Percentiles rank a stretch among this genome's conserved stretches.
phyloP scores from a whole-genome alignment of 2,113 vertebrate species.

The Todiramphus chloris region DNA sequence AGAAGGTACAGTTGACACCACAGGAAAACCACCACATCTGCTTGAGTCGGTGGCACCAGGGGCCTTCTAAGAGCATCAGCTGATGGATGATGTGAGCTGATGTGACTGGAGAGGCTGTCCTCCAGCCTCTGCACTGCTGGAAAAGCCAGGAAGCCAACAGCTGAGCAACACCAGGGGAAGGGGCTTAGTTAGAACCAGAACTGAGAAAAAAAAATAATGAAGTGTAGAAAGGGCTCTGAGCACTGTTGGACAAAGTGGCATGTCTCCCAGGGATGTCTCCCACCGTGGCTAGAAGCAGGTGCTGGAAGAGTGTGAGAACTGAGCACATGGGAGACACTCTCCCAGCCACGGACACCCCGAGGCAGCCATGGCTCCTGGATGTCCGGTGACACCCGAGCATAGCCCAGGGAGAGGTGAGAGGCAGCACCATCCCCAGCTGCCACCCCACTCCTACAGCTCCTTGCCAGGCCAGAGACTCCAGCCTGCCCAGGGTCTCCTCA shows the following conservation, averaged over 20 bases:
- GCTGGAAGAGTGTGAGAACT: background rate
- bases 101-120: background rate
- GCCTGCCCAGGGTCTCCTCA: too few species aligned
- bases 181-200: background rate
- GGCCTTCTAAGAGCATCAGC: background rate
- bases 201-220: background rate
- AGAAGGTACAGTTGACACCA: background rate
- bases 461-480: background rate
- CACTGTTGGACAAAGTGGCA: background rate
- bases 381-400: accelerated
- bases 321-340: background rate
- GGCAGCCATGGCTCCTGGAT: background rate
- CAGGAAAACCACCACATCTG: background rate
- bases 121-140: background rate
- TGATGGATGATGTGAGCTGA: background rate
- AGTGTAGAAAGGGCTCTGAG: background rate
- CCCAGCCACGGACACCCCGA: too few species aligned
- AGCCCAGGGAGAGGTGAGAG: background rate
- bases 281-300: background rate
- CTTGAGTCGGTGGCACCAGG: background rate
- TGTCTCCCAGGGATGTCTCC: accelerated
- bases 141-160: background rate
- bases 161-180: background rate
- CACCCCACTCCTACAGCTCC: accelerated
- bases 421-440: background rate